phyloP scores from a whole-genome alignment of 2,797 vertebrate genomes.

The Clarias laeviceps region DNA sequence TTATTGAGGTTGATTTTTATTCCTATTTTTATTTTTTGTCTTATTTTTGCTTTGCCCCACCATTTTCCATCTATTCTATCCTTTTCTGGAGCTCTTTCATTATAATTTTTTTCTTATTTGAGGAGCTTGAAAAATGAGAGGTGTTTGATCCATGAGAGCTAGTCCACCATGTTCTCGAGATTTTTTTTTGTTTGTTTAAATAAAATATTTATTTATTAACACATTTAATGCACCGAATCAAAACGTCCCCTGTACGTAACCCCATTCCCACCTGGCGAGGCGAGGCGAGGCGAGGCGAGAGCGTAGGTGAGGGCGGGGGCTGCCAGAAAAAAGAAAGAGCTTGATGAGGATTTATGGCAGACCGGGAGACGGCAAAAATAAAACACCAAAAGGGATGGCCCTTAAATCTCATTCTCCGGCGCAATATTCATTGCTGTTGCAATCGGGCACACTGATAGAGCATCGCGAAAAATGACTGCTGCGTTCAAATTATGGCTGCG shows the following conservation, averaged over 20 bases:
- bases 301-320: conserved; percentile 53
- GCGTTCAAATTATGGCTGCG: conserved; percentile 82
- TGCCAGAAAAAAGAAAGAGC: conserved; percentile 17
- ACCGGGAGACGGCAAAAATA: conserved; percentile 77
- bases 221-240: conserved; percentile 74
- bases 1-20: conserved; percentile 46
- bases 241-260: conserved; percentile 79
- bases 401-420: conserved; percentile 78
- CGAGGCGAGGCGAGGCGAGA: conserved; percentile 60
- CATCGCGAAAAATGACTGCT: conserved; percentile 70
- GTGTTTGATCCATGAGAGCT: conserved; percentile 69
- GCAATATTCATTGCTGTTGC: conserved; percentile 81
- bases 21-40: background rate
- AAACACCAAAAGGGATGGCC: conserved; percentile 80
- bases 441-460: conserved; percentile 75
- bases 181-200: background rate
- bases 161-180: conserved; percentile 37
- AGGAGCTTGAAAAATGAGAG: conserved; percentile 57
- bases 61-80: conserved; percentile 45
- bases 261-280: conserved; percentile 78
- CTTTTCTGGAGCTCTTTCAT: background rate
- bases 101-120: conserved; percentile 63
- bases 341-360: conserved; percentile 82
- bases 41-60: conserved; percentile 61
- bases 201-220: conserved; percentile 5